Percentiles rank a stretch among this genome's conserved stretches.
These are phyloP conservation scores for Nomada flava DNA, from an alignment of 2,888 invertebrate species.

Conservation along the genomic window DNA sequence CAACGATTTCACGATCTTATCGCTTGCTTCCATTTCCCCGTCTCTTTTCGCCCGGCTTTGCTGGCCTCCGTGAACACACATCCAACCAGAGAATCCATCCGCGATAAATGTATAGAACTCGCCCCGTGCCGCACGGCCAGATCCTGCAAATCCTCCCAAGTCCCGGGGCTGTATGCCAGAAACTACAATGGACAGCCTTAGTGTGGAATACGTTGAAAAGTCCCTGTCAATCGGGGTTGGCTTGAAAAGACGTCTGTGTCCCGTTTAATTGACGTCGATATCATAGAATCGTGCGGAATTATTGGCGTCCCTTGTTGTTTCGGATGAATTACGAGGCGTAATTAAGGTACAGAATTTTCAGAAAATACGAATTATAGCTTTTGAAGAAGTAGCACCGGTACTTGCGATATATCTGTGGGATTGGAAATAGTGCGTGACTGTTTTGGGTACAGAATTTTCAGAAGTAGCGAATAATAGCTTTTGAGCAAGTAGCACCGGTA, in stretches of 20 bases:
- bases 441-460: no score
- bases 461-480: no score
- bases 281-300: neutral
- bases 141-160: conserved; percentile 59
- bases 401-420: no score
- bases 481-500: no score
- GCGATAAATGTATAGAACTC: conserved; percentile 26
- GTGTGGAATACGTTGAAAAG: conserved; percentile 36
- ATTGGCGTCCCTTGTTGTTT: no score
- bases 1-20: conserved; percentile 37
- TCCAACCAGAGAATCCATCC: conserved; percentile 48
- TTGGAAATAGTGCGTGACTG: no score
- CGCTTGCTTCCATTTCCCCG: conserved; percentile 21
- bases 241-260: neutral
- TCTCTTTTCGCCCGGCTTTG: conserved; percentile 22
- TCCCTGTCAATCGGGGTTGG: conserved; percentile 23
- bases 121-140: conserved; percentile 37
- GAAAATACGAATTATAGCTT: no score
- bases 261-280: neutral
- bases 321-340: no score
- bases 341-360: no score
- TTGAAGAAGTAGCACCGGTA: no score
- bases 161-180: conserved; percentile 23
- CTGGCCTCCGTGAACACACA: conserved; percentile 22
- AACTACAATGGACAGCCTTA: conserved; percentile 48